Evolutionary conservation across 2,888 invertebrate genomes (phyloP), one percentile per base, ranked within the genome.

Genomic region (Amiota communis): DNA sequence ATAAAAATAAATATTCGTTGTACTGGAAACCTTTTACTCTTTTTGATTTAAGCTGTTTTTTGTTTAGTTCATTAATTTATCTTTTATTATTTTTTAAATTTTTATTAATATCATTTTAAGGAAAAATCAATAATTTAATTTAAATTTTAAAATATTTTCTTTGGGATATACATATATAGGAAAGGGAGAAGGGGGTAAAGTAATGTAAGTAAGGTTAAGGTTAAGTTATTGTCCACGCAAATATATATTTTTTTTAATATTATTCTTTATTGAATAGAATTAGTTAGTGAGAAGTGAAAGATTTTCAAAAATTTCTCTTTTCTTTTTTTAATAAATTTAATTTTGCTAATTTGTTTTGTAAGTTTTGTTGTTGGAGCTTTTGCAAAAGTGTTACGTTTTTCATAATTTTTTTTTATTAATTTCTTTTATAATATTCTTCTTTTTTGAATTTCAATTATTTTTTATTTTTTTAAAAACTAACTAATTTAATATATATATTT

Each of bases 181-280:
- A 23, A 3, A 23, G 0, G 36, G 36, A 6, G 23, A 3, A 23
- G 23, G 23, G 23, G 3, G 23, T 23, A 2, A 3, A 2, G 1
- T 23, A 23, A 3, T 2, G 23, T 4, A 36, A 36, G 36, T 36
- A 36, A 36, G 36, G 36, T 36, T 36, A 36, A 36, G 36, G 36
- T 36, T 36, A 83, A 81, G 81, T 85, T 86, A 87, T 86, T 87
- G 86, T 87, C 86, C 79, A 84, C 80, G 78, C 79, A 81, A 84
- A 81, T 81, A 79, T 78, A 81, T 81, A 77, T 74, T 20, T 11
- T 36, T 36, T 79, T 79, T 78, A 75, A 80, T 80, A 78, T 77
- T 80, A 76, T 75, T 68, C 68, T 63, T 76, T 71, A 74, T 69
- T 20, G 15, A n/a, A 15, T 51, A 72, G 64, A 61, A 15, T 17